phyloP scores from a whole-genome alignment of 2,888 invertebrate species.

The Microplitis deprimator region DNA sequence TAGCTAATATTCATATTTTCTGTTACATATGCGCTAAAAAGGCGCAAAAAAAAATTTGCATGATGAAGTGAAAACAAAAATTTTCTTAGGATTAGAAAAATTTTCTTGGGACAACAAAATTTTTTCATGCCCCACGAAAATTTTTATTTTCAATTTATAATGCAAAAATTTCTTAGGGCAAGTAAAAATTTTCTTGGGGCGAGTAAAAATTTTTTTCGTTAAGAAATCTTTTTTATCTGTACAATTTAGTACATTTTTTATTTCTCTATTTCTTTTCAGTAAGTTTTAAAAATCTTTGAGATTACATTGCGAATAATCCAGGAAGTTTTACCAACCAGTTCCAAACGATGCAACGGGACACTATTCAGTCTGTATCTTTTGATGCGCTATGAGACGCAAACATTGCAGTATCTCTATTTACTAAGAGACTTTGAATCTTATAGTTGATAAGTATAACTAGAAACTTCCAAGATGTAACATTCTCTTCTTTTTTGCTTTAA shows the following conservation, averaged over 20 bases:
- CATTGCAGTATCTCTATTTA: slow-evolving; percentile 68
- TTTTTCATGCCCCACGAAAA: too few species aligned
- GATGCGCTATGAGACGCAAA: slow-evolving; percentile 68
- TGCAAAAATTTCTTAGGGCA: too few species aligned
- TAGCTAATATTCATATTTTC: neutral
- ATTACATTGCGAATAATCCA: neutral
- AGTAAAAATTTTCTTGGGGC: too few species aligned
- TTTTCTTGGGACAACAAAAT: too few species aligned
- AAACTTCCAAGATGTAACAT: neutral
- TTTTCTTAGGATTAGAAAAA: too few species aligned
- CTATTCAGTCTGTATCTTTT: slow-evolving; percentile 65
- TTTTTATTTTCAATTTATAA: too few species aligned
- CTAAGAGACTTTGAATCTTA: slow-evolving; percentile 68
- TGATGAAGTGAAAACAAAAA: too few species aligned
- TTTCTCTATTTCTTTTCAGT: slow-evolving; percentile 3
- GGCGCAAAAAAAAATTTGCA: too few species aligned
- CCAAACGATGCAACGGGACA: slow-evolving; percentile 43
- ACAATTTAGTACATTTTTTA: slow-evolving; percentile 15
- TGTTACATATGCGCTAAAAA: neutral
- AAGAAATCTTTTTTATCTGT: neutral
- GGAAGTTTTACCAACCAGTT: slow-evolving; percentile 24
- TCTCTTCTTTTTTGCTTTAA: slow-evolving; percentile 19
- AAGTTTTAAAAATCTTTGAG: neutral
- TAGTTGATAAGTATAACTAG: slow-evolving; percentile 57
- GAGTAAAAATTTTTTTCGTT: too few species aligned